These are phyloP conservation scores for Azemiops feae DNA, from an alignment of 2,113 vertebrate genomes.

Conservation along the genomic window DNA sequence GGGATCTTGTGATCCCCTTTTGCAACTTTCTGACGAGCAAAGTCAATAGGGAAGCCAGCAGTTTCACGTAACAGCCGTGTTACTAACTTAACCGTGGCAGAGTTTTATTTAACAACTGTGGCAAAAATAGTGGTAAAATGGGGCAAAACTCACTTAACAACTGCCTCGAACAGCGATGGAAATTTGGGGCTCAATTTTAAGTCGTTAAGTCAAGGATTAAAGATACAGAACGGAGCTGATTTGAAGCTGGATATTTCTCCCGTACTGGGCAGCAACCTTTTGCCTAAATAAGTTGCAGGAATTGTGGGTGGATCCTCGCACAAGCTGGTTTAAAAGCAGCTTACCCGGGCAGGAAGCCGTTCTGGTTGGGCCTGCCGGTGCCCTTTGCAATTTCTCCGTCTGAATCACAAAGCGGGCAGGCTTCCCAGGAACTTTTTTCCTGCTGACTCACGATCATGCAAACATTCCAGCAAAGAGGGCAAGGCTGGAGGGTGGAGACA, in stretches of 20 bases:
- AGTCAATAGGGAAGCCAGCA: not conserved
- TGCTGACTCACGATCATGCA: constrained; percentile 61
- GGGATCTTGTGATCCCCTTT: not conserved
- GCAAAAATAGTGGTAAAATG: not conserved
- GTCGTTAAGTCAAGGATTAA: not conserved
- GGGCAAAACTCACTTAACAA: not conserved
- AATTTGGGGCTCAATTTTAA: not conserved
- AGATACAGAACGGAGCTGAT: too few species aligned
- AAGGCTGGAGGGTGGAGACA: not conserved
- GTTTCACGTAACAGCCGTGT: not conserved
- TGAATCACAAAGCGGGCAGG: constrained; percentile 4
- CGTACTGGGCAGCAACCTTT: not conserved
- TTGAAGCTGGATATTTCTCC: not conserved
- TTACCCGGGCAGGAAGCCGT: not conserved
- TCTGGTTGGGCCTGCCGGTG: not conserved
- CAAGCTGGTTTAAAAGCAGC: not conserved
- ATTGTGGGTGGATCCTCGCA: not conserved
- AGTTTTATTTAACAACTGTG: not conserved
- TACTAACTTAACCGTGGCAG: not conserved
- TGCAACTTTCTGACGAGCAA: not conserved
- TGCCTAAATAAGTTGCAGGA: not conserved
- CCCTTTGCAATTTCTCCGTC: not conserved
- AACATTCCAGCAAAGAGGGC: constrained; percentile 19
- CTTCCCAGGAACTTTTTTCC: constrained; percentile 18
- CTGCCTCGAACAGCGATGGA: not conserved